These are phyloP conservation scores for Trichechus manatus DNA, from an alignment of 2,113 vertebrate species.

Conservation along the genomic window DNA sequence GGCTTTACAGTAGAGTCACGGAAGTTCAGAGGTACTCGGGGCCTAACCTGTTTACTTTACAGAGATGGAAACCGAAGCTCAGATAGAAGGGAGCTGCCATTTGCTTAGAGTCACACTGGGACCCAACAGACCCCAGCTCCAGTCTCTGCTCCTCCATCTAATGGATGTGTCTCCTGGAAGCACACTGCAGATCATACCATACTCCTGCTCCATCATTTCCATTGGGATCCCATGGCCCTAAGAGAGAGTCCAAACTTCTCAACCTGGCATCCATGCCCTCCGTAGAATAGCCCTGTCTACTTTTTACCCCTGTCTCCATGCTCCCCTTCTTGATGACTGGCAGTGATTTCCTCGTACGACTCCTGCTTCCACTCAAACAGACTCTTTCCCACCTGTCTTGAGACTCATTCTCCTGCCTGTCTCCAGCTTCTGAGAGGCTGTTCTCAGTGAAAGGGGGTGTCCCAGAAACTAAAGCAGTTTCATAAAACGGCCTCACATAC, in stretches of 20 bases:
- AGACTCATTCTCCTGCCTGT: neutral
- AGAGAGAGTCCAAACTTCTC: neutral
- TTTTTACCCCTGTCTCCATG: neutral
- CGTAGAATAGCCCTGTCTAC: neutral
- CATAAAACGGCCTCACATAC: neutral
- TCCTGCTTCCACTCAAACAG: neutral
- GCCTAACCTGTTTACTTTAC: neutral
- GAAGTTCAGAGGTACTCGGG: neutral
- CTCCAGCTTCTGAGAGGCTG: neutral
- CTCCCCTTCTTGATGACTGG: neutral
- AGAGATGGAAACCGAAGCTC: neutral
- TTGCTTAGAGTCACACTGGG: neutral
- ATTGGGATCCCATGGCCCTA: neutral
- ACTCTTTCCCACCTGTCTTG: neutral
- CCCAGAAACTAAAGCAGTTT: neutral
- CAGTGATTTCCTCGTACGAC: neutral
- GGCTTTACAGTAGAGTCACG: neutral
- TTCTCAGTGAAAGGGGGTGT: neutral
- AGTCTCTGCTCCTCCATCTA: neutral
- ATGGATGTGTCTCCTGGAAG: neutral
- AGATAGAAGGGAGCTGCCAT: neutral
- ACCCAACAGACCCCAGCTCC: neutral
- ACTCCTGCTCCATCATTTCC: neutral
- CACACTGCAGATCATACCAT: rapidly evolving
- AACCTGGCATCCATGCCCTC: neutral